Evolutionary conservation across 53 echinoderm and acorn worm genomes (phyloP).

Genomic region (Paelopatides confundens): DNA sequence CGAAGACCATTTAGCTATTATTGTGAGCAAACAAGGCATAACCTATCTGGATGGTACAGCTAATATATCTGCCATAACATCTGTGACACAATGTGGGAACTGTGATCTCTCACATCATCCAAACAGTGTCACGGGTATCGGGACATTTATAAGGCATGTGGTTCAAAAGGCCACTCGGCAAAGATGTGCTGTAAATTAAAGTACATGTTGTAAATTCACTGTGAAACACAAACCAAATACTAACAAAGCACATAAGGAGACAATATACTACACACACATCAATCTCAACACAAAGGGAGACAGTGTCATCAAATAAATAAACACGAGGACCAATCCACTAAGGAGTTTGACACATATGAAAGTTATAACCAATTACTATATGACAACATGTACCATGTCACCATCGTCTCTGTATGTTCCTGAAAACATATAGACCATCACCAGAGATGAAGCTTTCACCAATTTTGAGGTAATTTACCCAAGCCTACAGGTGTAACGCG

Average conservation of each 20-base stretch:
- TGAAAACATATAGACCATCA: background rate
- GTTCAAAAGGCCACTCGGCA: constrained; percentile 34
- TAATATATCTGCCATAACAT: background rate
- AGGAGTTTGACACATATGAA: background rate
- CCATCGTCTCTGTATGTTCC: constrained; percentile 26
- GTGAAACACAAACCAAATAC: background rate
- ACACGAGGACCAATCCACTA: background rate
- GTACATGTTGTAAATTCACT: too few relatives aligned
- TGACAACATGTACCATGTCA: background rate
- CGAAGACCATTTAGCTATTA: too few relatives aligned
- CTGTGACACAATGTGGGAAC: constrained; percentile 29
- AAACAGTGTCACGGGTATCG: constrained; percentile 51
- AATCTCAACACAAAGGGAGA: background rate
- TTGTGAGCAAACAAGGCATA: constrained; percentile 20
- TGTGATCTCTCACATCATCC: constrained; percentile 45
- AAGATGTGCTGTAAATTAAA: too few relatives aligned
- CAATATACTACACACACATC: background rate
- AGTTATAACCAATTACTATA: background rate
- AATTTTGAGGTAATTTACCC: constrained; percentile 47
- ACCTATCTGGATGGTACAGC: background rate
- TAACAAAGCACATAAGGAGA: background rate
- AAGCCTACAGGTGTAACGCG: background rate
- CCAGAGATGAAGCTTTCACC: constrained; percentile 41
- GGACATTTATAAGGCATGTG: constrained; percentile 43
- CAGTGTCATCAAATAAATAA: background rate